phyloP scores from a whole-genome alignment of 2,888 invertebrate genomes.

The Phalera bucephala region DNA sequence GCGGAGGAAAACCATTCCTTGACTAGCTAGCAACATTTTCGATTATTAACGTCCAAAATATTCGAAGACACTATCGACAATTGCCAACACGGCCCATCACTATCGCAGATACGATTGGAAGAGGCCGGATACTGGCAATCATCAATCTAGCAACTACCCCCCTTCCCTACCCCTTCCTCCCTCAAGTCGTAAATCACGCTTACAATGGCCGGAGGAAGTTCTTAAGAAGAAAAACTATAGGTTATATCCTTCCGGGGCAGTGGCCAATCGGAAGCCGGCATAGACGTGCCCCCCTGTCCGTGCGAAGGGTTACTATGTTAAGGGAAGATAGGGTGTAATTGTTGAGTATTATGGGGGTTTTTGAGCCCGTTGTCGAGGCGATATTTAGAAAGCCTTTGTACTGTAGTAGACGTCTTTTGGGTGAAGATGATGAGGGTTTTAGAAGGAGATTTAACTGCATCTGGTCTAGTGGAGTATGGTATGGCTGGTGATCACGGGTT shows the following conservation, averaged over 20 bases:
- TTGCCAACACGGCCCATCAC: not conserved
- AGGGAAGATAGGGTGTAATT: constrained; percentile 35
- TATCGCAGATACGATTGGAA: constrained; percentile 26
- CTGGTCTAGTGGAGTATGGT: too few species aligned
- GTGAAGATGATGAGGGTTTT: too few species aligned
- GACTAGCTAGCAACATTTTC: too few species aligned
- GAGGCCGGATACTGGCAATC: constrained; percentile 72
- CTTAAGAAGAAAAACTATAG: constrained; percentile 84
- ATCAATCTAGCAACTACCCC: constrained; percentile 67
- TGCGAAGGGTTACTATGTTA: constrained; percentile 56
- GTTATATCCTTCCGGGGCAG: constrained; percentile 81
- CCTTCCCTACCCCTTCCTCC: constrained; percentile 17
- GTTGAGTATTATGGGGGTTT: constrained; percentile 21
- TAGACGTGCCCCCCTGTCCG: constrained; percentile 32
- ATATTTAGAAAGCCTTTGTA: too few species aligned
- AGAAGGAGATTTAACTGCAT: too few species aligned
- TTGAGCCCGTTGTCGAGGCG: too few species aligned
- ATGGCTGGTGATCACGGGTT: too few species aligned
- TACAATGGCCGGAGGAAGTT: constrained; percentile 80
- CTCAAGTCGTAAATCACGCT: constrained; percentile 72
- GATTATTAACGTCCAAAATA: too few species aligned
- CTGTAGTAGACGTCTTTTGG: too few species aligned
- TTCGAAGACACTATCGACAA: too few species aligned
- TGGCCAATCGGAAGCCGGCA: constrained; percentile 78
- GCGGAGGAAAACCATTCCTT: too few species aligned